These are phyloP conservation scores for Corythaeola cristata DNA, from an alignment of 2,113 vertebrate species.

Conservation along the genomic window DNA sequence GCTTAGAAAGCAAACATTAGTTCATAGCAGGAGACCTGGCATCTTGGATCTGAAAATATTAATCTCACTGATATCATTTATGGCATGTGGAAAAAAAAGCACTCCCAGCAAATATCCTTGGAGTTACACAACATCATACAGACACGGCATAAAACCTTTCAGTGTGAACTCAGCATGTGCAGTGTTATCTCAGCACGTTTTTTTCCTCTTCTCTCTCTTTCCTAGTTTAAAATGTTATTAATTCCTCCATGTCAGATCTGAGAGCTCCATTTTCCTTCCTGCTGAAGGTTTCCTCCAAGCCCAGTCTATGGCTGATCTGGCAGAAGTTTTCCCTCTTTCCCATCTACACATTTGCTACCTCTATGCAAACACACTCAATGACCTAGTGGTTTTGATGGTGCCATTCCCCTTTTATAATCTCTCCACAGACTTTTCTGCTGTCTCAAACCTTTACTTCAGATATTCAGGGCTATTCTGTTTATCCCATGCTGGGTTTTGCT, in stretches of 20 bases:
- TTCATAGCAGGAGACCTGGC: neutral
- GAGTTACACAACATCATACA: neutral
- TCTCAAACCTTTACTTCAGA: neutral
- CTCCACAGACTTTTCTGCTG: neutral
- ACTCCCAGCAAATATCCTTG: neutral
- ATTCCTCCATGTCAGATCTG: neutral
- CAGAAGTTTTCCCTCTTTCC: neutral
- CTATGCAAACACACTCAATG: neutral
- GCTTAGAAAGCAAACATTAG: neutral
- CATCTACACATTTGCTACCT: neutral
- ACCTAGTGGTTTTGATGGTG: neutral
- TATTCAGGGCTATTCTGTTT: neutral
- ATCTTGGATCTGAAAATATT: neutral
- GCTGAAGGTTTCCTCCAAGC: neutral
- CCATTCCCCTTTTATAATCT: neutral
- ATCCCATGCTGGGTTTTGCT: neutral
- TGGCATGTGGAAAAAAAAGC: neutral
- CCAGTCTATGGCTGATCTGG: neutral
- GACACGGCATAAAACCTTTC: neutral
- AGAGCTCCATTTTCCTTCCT: neutral
- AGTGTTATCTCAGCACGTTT: neutral
- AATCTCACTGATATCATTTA: neutral
- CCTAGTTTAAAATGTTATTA: neutral
- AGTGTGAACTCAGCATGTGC: neutral
- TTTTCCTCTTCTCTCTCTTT: neutral